Base-by-base conservation (phyloP, 2,113 vertebrate species). In the Maccullochella peelii region DNA sequence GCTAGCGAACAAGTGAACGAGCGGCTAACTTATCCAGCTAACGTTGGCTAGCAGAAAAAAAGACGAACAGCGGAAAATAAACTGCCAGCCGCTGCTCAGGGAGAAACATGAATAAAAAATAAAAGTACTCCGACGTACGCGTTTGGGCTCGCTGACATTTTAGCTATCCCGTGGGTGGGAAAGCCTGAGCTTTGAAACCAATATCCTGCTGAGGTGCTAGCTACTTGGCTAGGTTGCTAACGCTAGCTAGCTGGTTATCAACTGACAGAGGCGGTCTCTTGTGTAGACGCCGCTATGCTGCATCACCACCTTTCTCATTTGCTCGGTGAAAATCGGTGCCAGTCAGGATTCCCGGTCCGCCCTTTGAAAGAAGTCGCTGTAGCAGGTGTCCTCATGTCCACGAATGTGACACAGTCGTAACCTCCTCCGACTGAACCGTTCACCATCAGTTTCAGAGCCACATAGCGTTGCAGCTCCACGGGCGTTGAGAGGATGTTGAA, bases 221-320 rank as follows among this genome's bases (percentile, higher is more conserved):
- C 90, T 88, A 76, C 68, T 40, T 30, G 62, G 77, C 86, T 75
- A 61, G 52, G 42, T 18, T 77, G 93, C 93, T 88, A 91, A 70
- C 42, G 72, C 73, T 83, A 80, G 40, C 77, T 88, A 79, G 81
- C 79, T 78, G 79, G 72, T 66, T 33, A 40, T 50, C 33, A 55
- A 77, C 81, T 81, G 89, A 89, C 90, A 82, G 87, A 85, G 84
- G 73, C 52, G 63, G 82, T 74, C 79, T 74, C 79, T 71, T 20
- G 68, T 71, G 77, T 49, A 9, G 79, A 66, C 58, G 77, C 66
- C 38, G 76, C 73, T 70, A 20, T 66, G 91, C 92, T 80, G 94
- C 91, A 92, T 94, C 94, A 91, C 85, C 90, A 78, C 90, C 91
- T 94, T 84, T 89, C 84, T 92, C 85, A 73, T 84, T 80, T 70